Evolutionary conservation across 2,797 vertebrate genomes (phyloP).

Genomic region (Poecilia wingei): DNA sequence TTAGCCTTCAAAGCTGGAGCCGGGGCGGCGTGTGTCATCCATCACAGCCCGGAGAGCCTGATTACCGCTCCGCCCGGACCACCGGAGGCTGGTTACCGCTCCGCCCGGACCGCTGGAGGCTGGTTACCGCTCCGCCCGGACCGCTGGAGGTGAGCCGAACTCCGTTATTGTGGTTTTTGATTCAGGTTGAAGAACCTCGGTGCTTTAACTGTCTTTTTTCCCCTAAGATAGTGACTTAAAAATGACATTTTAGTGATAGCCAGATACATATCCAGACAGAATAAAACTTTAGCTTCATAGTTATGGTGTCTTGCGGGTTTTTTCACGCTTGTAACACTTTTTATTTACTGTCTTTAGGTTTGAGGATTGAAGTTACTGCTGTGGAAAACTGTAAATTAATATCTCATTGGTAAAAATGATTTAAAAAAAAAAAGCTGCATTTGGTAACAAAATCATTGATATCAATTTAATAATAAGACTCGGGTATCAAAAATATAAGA

Average conservation of each 20-base stretch:
- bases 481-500: background rate
- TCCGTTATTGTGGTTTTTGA: rapidly evolving
- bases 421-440: too few relatives aligned
- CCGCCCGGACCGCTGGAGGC: conserved; percentile 26
- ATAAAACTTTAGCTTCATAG: background rate
- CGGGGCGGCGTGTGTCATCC: conserved; percentile 7
- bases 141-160: conserved; percentile 32
- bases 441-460: too few relatives aligned
- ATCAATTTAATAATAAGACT: background rate
- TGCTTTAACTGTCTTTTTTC: background rate
- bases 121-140: background rate
- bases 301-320: background rate
- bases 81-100: background rate
- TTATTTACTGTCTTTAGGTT: background rate
- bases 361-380: background rate
- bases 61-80: background rate
- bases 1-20: conserved; percentile 13
- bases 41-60: conserved; percentile 1
- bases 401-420: background rate
- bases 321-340: background rate
- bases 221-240: too few relatives aligned
- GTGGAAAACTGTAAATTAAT: background rate
- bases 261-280: background rate
- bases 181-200: background rate
- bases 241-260: background rate